Percentiles rank a stretch among this genome's conserved stretches.
Conservation (phyloP, 2,797 vertebrate species). For the Phylloscopus collybita region DNA sequence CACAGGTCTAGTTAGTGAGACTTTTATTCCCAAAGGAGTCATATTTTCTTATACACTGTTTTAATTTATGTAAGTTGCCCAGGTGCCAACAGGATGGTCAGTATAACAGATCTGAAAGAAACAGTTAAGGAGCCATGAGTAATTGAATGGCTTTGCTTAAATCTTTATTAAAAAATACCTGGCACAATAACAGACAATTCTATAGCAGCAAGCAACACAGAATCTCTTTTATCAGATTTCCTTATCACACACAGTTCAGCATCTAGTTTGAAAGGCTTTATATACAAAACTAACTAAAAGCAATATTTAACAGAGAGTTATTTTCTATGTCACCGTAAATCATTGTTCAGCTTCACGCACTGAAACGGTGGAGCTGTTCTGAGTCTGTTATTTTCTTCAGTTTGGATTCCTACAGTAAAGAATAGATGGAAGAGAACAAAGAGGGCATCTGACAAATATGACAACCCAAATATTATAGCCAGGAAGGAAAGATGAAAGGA, state of each 20-base stretch:
- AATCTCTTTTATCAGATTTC: conserved; percentile 51
- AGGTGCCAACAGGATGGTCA: conserved; percentile 3
- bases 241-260: conserved; percentile 47
- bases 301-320: conserved; percentile 64
- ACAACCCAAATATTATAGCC: conserved; percentile 21
- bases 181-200: conserved; percentile 32
- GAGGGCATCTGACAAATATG: conserved; percentile 48
- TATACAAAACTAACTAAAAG: conserved; percentile 52
- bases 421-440: conserved; percentile 48
- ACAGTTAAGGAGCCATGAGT: conserved; percentile 24
- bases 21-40: conserved; percentile 13
- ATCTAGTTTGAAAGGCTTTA: conserved; percentile 57
- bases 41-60: conserved; percentile 22
- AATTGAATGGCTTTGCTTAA: conserved; percentile 38
- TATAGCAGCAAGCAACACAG: neutral
- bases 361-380: conserved; percentile 28
- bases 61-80: conserved; percentile 24
- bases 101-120: conserved; percentile 46
- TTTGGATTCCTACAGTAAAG: conserved; percentile 31
- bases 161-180: conserved; percentile 29
- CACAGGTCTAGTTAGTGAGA: neutral
- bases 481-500: neutral
- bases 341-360: conserved; percentile 46
- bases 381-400: conserved; percentile 6
- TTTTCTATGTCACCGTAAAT: conserved; percentile 63